Evolutionary conservation across 2,113 vertebrate genomes (phyloP), one percentile per base, ranked within the genome.

Genomic region (Azemiops feae): DNA sequence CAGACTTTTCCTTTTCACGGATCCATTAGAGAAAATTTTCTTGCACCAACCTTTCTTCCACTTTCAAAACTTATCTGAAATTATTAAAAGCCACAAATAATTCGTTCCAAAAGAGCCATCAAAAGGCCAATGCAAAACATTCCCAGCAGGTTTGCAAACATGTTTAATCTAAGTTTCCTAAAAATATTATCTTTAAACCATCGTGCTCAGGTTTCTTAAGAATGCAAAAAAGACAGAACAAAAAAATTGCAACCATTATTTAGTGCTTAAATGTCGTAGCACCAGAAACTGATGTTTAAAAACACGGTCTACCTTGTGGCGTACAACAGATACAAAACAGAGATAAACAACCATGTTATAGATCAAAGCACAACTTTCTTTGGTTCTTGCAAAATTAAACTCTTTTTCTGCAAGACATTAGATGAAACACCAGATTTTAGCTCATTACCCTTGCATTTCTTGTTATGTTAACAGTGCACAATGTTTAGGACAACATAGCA

Each of bases 81-180:
- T 39, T 11, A 34, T 34, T 25, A 11, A 55, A 88, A 88, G 47
- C 47, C 43, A 30, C 23, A 52, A 25, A 34, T 55, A 20, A 81
- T 81, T 81, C 6, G 3, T 81, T 25, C 43, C 43, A 47, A 27
- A 58, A 43, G 43, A 81, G 47, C 86, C 55, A 23, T 50, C 27
- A 18, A 52, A 58, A 27, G 39, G 45, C 27, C 50, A 47, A 11
- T 9, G 23, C 50, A 55, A 45, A 81, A 88, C n/a, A 27, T 18
- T 90, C 39, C 85, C 52, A 57, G 7, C 27, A 55, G 45, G 16
- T n/a, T 16, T 57, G 39, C 2, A 47, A 1, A 14, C 2, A 43
- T 25, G 4, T 0, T 5, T 87, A 53, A 47, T 69, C 18, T 74
- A 55, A 20, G 4, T 0, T 0, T 39, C 18, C 34, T 39, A 81